Conservation (phyloP, 1,140 invertebrate species). For the Dreissena rostriformis region DNA sequence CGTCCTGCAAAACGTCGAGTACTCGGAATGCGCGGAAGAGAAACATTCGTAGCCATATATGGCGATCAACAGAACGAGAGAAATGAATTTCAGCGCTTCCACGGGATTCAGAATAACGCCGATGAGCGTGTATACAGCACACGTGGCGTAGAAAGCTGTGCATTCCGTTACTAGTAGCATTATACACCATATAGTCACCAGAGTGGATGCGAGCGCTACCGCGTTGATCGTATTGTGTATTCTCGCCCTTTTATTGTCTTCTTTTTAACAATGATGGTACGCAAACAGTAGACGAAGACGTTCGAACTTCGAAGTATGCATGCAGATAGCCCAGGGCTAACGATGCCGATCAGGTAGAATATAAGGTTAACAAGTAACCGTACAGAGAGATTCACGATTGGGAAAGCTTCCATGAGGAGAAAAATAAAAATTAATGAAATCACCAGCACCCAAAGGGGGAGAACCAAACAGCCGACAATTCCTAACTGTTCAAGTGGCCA, state of each 20-base stretch:
- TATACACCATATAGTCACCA: slow-evolving; percentile 20
- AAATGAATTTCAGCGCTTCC: slow-evolving; percentile 39
- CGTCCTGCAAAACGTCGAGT: slow-evolving; percentile 10
- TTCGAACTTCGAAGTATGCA: neutral
- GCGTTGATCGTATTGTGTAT: slow-evolving; percentile 5
- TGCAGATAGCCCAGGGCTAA: neutral
- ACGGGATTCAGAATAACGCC: slow-evolving; percentile 32
- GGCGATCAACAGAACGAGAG: slow-evolving; percentile 12
- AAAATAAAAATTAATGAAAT: neutral
- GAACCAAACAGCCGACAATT: slow-evolving; percentile 18
- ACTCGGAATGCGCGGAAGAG: neutral
- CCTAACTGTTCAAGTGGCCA: slow-evolving; percentile 24
- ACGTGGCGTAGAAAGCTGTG: slow-evolving; percentile 29
- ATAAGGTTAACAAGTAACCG: slow-evolving; percentile 12
- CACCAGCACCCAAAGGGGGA: slow-evolving; percentile 17
- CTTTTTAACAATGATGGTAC: neutral
- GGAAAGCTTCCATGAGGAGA: slow-evolving; percentile 3
- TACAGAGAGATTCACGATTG: slow-evolving; percentile 23
- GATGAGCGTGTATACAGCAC: slow-evolving; percentile 10
- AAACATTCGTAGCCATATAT: slow-evolving; percentile 37
- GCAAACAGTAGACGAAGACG: neutral
- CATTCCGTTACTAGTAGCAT: slow-evolving; percentile 23
- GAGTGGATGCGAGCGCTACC: slow-evolving; percentile 5
- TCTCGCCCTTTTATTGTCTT: neutral
- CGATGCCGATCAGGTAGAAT: neutral